Evolutionary conservation across 1,140 invertebrate species (phyloP).

Genomic region (Patella vulgata): DNA sequence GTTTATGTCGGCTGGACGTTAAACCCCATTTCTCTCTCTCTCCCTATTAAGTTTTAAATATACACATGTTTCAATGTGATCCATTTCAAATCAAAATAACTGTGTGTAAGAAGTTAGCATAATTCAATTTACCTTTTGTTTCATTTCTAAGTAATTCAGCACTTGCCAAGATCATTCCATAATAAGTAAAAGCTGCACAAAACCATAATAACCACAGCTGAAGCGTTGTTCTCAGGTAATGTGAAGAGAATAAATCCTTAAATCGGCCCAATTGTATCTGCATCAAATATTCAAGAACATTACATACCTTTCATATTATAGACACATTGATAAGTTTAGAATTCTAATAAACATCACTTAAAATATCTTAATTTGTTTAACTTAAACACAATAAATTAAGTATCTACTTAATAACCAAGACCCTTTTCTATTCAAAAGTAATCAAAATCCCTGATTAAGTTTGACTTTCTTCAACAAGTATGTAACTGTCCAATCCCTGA

Average conservation of each 20-base stretch:
- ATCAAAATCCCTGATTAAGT: no score
- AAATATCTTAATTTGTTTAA: background rate
- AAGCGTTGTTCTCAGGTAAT: conserved; percentile 55
- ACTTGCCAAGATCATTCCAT: conserved; percentile 93
- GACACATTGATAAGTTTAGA: background rate
- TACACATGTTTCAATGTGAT: no score
- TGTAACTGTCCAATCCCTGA: no score
- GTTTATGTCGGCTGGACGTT: no score
- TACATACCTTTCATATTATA: background rate
- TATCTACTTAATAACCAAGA: no score
- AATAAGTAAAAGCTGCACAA: conserved; percentile 93
- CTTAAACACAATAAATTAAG: background rate
- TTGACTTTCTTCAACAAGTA: no score
- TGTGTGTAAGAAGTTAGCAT: no score
- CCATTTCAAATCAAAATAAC: no score
- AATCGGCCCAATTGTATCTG: conserved; percentile 44
- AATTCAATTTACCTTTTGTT: conserved; percentile 20
- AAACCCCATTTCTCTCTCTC: no score
- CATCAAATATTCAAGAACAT: background rate
- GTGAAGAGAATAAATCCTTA: conserved; percentile 50
- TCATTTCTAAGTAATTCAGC: conserved; percentile 85
- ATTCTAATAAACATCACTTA: background rate
- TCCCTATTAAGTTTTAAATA: no score
- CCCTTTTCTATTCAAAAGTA: no score
- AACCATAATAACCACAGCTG: conserved; percentile 76